These are phyloP conservation scores for Thumatha senex DNA, from an alignment of 2,888 invertebrate species.

Conservation along the genomic window DNA sequence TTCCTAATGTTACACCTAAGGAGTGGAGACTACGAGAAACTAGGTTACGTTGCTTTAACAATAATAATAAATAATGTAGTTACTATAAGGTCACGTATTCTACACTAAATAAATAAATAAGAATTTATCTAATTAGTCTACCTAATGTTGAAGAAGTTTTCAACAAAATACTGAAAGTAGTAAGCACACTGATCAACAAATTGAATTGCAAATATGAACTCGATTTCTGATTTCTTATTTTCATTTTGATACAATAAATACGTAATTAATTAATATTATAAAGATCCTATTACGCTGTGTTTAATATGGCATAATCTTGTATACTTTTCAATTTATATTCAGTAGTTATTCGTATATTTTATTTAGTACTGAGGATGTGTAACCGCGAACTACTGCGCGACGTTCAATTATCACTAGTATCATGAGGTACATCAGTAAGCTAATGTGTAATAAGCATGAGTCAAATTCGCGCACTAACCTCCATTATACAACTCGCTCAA, in stretches of 20 bases:
- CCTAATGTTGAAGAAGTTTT: constrained; percentile 68
- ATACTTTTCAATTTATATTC: constrained; percentile 18
- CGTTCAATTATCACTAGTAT: neutral
- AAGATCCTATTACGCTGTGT: constrained; percentile 14
- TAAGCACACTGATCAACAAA: constrained; percentile 40
- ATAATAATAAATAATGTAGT: constrained; percentile 69
- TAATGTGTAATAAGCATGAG: constrained; percentile 8
- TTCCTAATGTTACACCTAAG: constrained; percentile 41
- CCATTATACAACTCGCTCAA: too few species aligned
- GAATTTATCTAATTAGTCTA: constrained; percentile 76
- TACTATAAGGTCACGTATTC: constrained; percentile 61
- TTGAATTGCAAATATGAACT: constrained; percentile 40
- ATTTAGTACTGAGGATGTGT: constrained; percentile 7
- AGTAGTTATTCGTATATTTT: constrained; percentile 18
- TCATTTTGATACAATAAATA: constrained; percentile 47
- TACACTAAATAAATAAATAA: constrained; percentile 80
- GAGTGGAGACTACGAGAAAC: constrained; percentile 63
- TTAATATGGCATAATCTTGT: constrained; percentile 36
- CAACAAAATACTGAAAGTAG: constrained; percentile 78
- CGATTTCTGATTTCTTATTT: constrained; percentile 46
- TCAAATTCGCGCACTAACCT: too few species aligned
- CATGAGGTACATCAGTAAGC: neutral
- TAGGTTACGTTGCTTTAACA: constrained; percentile 60
- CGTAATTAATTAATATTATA: constrained; percentile 20
- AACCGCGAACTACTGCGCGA: constrained; percentile 8